These are phyloP conservation scores for Lithophane socia DNA, from an alignment of 2,888 invertebrate species.

Conservation along the genomic window DNA sequence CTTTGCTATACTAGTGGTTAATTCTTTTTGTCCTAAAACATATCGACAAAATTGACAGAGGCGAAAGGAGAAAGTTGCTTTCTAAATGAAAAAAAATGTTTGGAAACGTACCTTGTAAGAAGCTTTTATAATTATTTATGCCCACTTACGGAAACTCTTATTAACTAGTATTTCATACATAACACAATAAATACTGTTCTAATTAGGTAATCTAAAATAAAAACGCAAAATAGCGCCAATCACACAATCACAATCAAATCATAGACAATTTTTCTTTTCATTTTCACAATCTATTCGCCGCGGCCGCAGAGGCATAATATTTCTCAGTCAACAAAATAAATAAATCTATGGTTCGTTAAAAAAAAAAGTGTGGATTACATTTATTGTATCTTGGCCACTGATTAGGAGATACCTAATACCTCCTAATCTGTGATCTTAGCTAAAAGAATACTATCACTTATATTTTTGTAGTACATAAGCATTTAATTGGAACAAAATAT, in stretches of 20 bases:
- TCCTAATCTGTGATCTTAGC: too few species aligned
- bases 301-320: neutral
- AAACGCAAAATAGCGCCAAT: constrained; percentile 74
- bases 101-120: constrained; percentile 53
- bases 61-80: constrained; percentile 79
- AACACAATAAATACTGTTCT: constrained; percentile 50
- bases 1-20: neutral
- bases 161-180: constrained; percentile 38
- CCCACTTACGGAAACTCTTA: constrained; percentile 33
- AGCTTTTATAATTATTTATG: constrained; percentile 23
- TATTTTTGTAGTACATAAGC: too few species aligned
- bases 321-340: neutral
- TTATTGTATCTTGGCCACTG: too few species aligned
- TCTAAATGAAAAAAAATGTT: constrained; percentile 58
- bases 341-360: neutral
- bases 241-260: constrained; percentile 67
- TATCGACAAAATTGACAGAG: constrained; percentile 66
- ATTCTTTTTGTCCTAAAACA: constrained; percentile 41
- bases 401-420: too few species aligned
- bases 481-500: too few species aligned
- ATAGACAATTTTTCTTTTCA: constrained; percentile 49
- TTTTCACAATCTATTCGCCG: constrained; percentile 16
- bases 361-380: neutral
- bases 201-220: constrained; percentile 48
- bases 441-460: too few species aligned